Conservation (phyloP, 2,888 invertebrate species). For the Trissolcus brochymenae region DNA sequence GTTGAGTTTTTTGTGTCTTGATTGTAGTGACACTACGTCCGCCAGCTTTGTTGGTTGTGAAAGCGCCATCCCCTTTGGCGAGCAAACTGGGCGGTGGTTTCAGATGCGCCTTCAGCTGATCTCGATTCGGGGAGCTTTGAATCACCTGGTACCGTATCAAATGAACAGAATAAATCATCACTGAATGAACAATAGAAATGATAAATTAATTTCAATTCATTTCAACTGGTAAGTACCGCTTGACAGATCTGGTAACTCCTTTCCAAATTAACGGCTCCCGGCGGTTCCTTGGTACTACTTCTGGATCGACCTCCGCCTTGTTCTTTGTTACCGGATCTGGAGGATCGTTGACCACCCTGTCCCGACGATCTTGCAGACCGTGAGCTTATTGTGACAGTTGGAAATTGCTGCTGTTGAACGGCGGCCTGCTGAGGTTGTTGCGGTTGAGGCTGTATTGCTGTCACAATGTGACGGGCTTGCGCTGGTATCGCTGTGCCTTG, state of each 20-base stretch:
- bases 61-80: constrained; percentile 75
- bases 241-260: constrained; percentile 96
- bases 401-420: constrained; percentile 63
- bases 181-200: too few relatives aligned
- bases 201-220: too few relatives aligned
- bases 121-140: constrained; percentile 94
- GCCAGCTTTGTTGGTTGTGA: constrained; percentile 70
- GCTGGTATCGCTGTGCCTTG: constrained; percentile 61
- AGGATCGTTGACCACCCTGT: constrained; percentile 67
- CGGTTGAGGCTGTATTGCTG: constrained; percentile 58
- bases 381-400: constrained; percentile 65
- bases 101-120: constrained; percentile 89
- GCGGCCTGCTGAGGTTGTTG: constrained; percentile 35
- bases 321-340: constrained; percentile 70
- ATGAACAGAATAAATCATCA: not conserved
- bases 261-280: constrained; percentile 93
- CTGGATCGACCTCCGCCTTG: constrained; percentile 70
- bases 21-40: constrained; percentile 71
- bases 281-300: constrained; percentile 86
- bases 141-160: constrained; percentile 79
- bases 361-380: constrained; percentile 67
- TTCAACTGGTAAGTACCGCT: constrained; percentile 78
- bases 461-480: constrained; percentile 65
- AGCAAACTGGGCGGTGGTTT: constrained; percentile 90
- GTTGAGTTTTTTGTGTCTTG: constrained; percentile 70